These are phyloP conservation scores for Bombus huntii DNA, from an alignment of 1,140 invertebrate genomes.

Conservation along the genomic window DNA sequence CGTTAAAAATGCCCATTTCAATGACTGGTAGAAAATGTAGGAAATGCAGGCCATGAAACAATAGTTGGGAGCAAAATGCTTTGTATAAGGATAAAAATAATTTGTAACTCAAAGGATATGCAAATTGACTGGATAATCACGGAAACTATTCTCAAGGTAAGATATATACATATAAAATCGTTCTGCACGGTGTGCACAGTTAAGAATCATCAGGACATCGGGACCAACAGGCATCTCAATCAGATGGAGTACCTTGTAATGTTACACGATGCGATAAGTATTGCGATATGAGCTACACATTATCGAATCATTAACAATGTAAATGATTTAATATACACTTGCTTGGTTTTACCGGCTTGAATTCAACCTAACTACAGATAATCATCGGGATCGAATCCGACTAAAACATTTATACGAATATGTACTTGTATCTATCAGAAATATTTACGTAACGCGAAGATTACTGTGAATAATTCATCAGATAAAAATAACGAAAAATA, in stretches of 20 bases:
- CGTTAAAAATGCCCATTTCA: background rate
- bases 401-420: background rate
- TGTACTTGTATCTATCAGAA: background rate
- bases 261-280: background rate
- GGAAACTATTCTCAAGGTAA: background rate
- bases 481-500: background rate
- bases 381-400: too few species aligned
- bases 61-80: background rate
- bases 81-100: background rate
- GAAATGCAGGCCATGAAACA: too few species aligned
- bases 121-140: background rate
- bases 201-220: background rate
- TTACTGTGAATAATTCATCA: background rate
- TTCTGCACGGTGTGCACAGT: background rate
- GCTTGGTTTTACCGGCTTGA: conserved; percentile 5
- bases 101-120: background rate
- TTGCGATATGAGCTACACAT: conserved; percentile 4
- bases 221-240: background rate
- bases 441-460: background rate
- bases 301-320: conserved; percentile 30
- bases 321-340: conserved; percentile 19
- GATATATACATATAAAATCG: background rate
- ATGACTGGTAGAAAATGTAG: background rate
- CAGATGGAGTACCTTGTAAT: background rate
- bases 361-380: background rate